These are phyloP conservation scores for Alviniconcha marisindica DNA, from an alignment of 1,140 invertebrate species.

Conservation along the genomic window DNA sequence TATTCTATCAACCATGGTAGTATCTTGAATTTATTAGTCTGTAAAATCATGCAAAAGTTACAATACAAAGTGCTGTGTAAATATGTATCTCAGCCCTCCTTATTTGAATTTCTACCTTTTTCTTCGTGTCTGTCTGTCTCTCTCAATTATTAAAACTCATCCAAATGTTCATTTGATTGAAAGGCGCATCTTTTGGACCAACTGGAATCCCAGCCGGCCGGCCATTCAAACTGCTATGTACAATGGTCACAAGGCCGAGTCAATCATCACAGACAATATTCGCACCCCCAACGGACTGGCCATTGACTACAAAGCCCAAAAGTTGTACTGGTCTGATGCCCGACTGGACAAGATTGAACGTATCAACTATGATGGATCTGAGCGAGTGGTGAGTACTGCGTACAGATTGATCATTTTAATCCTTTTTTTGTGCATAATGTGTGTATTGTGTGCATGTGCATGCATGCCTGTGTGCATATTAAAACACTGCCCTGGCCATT, in stretches of 20 bases:
- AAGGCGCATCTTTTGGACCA: conserved; percentile 96
- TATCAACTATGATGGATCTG: conserved; percentile 91
- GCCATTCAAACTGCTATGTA: conserved; percentile 97
- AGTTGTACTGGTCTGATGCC: conserved; percentile 99
- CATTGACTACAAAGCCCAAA: conserved; percentile 96
- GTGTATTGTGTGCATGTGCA: neutral
- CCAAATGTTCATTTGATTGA: conserved; percentile 78
- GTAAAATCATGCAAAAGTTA: too few relatives aligned
- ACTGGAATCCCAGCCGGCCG: conserved; percentile 93
- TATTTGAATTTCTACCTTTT: too few relatives aligned
- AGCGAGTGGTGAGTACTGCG: conserved; percentile 80
- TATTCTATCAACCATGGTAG: too few relatives aligned
- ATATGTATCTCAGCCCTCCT: too few relatives aligned
- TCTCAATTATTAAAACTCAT: too few relatives aligned
- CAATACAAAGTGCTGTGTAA: neutral
- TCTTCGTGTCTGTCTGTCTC: too few relatives aligned
- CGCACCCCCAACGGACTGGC: conserved; percentile 97
- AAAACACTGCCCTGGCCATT: too few relatives aligned
- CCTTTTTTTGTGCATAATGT: neutral
- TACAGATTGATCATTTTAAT: neutral
- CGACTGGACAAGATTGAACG: conserved; percentile 98
- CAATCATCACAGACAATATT: conserved; percentile 94
- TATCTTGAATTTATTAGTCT: too few relatives aligned
- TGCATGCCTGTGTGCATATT: neutral
- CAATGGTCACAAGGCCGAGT: conserved; percentile 93